These are phyloP conservation scores for Corythoichthys intestinalis DNA, from an alignment of 2,113 vertebrate species.

Conservation along the genomic window DNA sequence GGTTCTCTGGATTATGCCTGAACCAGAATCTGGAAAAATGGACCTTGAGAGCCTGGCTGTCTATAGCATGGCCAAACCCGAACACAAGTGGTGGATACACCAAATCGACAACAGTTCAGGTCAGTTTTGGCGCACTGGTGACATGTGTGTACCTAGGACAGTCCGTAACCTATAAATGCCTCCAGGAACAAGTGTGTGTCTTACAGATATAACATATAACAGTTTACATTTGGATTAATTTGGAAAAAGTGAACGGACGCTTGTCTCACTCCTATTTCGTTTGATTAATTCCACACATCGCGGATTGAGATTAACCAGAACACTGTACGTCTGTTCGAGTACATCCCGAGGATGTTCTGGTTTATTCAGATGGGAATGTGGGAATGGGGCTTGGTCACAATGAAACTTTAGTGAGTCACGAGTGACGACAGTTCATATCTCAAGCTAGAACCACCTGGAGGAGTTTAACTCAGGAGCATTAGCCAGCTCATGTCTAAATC, in stretches of 20 bases:
- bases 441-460: constrained; percentile 39
- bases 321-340: too few relatives aligned
- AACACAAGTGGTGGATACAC: constrained; percentile 23
- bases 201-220: not conserved
- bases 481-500: constrained; percentile 69
- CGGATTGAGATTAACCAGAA: not conserved
- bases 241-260: not conserved
- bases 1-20: constrained; percentile 24
- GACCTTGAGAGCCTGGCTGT: constrained; percentile 23
- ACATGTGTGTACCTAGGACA: not conserved
- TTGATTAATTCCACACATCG: not conserved
- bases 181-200: not conserved
- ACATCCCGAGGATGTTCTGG: constrained; percentile 4
- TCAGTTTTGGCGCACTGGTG: constrained; percentile 12
- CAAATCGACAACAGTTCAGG: constrained; percentile 35
- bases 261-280: not conserved
- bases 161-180: not conserved
- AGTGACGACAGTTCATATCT: constrained; percentile 13
- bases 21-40: constrained; percentile 24
- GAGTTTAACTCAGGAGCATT: constrained; percentile 61
- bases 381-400: constrained; percentile 4
- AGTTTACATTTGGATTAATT: not conserved
- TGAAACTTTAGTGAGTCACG: constrained; percentile 11
- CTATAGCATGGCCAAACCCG: constrained; percentile 10
- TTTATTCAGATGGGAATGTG: constrained; percentile 3